Percentiles rank a stretch among this genome's conserved stretches.
phyloP scores from a whole-genome alignment of 2,888 invertebrate species.

The Andrena haemorrhoa region DNA sequence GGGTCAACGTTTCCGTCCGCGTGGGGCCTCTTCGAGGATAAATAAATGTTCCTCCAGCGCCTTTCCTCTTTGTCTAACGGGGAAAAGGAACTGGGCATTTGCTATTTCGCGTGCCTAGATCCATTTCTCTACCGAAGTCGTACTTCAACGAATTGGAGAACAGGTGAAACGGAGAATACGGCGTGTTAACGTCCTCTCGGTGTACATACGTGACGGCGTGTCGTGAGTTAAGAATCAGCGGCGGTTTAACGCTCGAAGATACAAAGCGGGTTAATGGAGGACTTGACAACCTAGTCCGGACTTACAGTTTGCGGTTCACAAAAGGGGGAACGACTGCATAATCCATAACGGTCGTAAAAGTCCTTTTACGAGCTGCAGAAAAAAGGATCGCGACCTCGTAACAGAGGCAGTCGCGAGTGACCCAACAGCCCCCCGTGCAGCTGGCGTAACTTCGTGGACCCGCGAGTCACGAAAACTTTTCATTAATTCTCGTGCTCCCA shows the following conservation, averaged over 20 bases:
- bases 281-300: conserved; percentile 41
- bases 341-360: conserved; percentile 74
- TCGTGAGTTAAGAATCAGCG: conserved; percentile 9
- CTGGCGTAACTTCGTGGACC: background rate
- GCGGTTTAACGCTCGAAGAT: conserved; percentile 15
- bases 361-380: conserved; percentile 67
- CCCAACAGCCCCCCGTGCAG: background rate
- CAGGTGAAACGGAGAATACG: background rate
- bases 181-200: background rate
- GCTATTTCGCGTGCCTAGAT: background rate
- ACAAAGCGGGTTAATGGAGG: conserved; percentile 37
- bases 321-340: conserved; percentile 62
- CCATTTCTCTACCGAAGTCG: background rate
- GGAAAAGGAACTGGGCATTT: background rate
- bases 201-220: too few species aligned
- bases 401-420: conserved; percentile 23
- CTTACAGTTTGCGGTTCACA: conserved; percentile 25
- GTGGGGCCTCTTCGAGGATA: background rate
- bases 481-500: background rate
- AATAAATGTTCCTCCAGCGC: background rate
- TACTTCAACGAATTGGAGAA: background rate
- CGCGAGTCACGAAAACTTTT: background rate
- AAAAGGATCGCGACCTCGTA: conserved; percentile 27
- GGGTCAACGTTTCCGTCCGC: background rate
- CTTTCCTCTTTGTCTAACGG: background rate